Evolutionary conservation across 2,797 vertebrate species (phyloP), one percentile per base, ranked within the genome.

Genomic region (Denticeps clupeoides): DNA sequence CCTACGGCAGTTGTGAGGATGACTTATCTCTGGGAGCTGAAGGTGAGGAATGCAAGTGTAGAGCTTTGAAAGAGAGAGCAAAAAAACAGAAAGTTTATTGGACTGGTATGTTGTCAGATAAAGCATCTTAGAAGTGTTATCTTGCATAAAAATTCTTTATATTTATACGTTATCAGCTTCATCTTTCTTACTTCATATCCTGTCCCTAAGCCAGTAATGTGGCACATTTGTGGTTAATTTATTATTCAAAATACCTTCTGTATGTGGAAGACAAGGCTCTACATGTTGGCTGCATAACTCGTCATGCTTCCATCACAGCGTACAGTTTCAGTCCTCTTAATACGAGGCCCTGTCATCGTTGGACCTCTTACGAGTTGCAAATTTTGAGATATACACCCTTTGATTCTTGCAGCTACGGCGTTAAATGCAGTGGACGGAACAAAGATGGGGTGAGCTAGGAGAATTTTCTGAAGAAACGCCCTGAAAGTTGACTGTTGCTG

Each of bases 11-110:
- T 64, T 79, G 80, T 55, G 84, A 87, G 31, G 89, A 90, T 67
- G 87, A 93, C 35, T 71, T 92, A 58, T 82, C 62, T 49, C 80
- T 89, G 16, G 90, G 89, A 71, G 87, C 87, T 24, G 90, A 94
- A 71, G 91, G 93, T 92, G 75, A 69, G 65, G 2, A 19, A 16
- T 25, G 26, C 28, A 19, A n/a, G 18, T 31, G 29, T 27, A 10
- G 28, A 24, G 19, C 47, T 41, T 19, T 24, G 26, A 29, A 48
- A 11, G 9, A 27, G 41, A 12, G 23, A 51, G 22, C 38, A 43
- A 21, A 22, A 21, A 23, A 10, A 11, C 43, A 53, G 27, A 21
- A 2, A 37, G 37, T 9, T 40, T 21, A 18, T 38, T 21, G 35
- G 35, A n/a, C n/a, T n/a, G n/a, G n/a, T n/a, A n/a, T n/a, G n/a